A percentile compares a stretch with the other conserved stretches of the same genome.
These are phyloP conservation scores for Acipenser oxyrinchus DNA, from an alignment of 2,797 vertebrate genomes.

Conservation along the genomic window DNA sequence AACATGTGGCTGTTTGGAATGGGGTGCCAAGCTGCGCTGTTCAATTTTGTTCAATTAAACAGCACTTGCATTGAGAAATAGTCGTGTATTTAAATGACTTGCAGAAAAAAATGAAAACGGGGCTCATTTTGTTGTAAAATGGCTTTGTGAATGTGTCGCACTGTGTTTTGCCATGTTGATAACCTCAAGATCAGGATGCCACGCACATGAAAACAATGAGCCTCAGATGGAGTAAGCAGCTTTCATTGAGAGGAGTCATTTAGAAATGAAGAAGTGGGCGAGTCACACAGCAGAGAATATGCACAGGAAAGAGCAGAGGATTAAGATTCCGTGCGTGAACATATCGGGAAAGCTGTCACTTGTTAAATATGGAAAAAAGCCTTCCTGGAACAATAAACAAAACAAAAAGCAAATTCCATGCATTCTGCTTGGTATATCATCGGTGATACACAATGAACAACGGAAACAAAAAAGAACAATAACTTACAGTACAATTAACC, in stretches of 20 bases:
- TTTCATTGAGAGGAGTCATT: not conserved
- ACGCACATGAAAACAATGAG: not conserved
- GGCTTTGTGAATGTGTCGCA: not conserved
- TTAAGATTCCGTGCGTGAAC: not conserved
- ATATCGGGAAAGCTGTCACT: not conserved
- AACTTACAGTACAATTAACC: not conserved
- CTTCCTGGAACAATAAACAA: not conserved
- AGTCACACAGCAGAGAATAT: conserved; percentile 10
- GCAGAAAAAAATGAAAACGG: too few species aligned
- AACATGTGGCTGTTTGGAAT: too few species aligned
- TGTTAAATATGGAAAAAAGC: not conserved
- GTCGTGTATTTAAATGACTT: too few species aligned
- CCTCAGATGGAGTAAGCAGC: conserved; percentile 5
- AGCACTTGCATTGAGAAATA: too few species aligned
- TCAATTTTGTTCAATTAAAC: too few species aligned
- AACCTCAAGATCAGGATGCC: not conserved
- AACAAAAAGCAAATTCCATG: not conserved
- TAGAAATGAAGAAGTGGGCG: not conserved
- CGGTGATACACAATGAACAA: conserved; percentile 4
- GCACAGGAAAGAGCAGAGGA: conserved; percentile 2
- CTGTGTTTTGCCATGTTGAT: not conserved
- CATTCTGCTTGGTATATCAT: not conserved
- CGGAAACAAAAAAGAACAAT: not conserved
- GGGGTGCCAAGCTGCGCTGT: too few species aligned
- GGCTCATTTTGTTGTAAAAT: too few species aligned